Conservation (phyloP, 2,113 vertebrate genomes). For the Anoplopoma fimbria region DNA sequence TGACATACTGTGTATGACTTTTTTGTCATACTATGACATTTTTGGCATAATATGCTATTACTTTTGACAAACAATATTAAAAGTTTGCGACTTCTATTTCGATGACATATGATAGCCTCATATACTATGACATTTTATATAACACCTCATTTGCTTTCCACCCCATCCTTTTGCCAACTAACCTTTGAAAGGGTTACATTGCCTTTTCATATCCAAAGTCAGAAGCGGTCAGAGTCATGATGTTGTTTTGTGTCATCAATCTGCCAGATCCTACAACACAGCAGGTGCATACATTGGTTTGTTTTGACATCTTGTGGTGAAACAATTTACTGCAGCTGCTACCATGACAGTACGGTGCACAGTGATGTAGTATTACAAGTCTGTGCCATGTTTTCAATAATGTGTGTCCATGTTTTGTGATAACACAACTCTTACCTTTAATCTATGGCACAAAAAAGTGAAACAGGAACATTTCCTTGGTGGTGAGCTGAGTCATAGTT, state of each 20-base stretch:
- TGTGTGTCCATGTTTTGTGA: background rate
- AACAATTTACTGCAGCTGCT: constrained; percentile 10
- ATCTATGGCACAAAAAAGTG: background rate
- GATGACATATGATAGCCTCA: background rate
- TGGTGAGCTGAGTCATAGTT: background rate
- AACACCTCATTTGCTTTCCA: background rate
- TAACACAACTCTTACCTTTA: background rate
- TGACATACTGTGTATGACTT: no score
- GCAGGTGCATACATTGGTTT: constrained; percentile 13
- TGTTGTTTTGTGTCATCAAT: background rate
- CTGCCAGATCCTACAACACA: background rate
- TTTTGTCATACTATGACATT: no score
- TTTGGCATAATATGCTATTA: no score
- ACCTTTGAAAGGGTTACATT: background rate
- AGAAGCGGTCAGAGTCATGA: background rate
- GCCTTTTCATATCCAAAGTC: background rate
- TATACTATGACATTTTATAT: no score
- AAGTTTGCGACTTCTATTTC: no score
- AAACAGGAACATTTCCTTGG: background rate
- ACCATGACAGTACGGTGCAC: no score
- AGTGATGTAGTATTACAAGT: background rate
- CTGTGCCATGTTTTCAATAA: background rate
- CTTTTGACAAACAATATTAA: no score
- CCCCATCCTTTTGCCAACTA: background rate
- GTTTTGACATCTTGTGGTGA: constrained; percentile 50